Evolutionary conservation across 2,888 invertebrate species (phyloP), one percentile per base, ranked within the genome.

Genomic region (Stictocephala bisonia): DNA sequence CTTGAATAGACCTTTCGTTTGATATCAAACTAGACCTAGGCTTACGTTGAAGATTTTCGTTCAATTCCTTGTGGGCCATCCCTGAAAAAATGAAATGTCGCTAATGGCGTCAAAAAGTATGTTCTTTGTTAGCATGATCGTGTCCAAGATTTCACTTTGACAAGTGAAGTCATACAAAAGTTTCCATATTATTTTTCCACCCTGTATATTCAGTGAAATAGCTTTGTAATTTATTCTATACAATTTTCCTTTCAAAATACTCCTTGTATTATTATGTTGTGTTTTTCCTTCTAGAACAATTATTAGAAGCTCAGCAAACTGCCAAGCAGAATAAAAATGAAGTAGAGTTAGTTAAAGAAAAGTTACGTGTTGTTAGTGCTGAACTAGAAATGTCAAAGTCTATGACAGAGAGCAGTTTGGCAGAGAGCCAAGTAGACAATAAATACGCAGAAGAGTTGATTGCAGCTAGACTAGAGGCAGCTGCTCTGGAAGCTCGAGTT

Each of bases 301-400:
- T 78, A n/a, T 56, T 77, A 48, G 74, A 79, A 56, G 82, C 85
- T 29, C 84, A 86, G 75, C 85, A 86, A 77, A 81, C 82, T 64
- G 84, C 83, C 74, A 86, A 86, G 78, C 85, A 86, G 77, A 85
- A 83, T 74, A 83, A 83, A 74, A 86, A 85, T 77, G 86, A 87
- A 80, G 85, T 85, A 26, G 85, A 84, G 76, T 85, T 85, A 76
- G 81, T 87, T 73, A 83, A 83, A 80, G 85, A 86, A 82, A 83
- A 83, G 81, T 79, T 81, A 20, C 75, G 75, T 68, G 78, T 74
- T 40, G 48, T 80, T 29, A 22, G 26, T n/a, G 40, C 51, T 22
- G 53, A 69, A 53, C 40, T 26, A 7, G 53, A 69, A 20, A 27
- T 26, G 24, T 18, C 51, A 29, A 53, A 29, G 60, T 60, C 60